Base-by-base conservation (phyloP, 2,888 invertebrate species). In the Meiosimyza platycephala region DNA sequence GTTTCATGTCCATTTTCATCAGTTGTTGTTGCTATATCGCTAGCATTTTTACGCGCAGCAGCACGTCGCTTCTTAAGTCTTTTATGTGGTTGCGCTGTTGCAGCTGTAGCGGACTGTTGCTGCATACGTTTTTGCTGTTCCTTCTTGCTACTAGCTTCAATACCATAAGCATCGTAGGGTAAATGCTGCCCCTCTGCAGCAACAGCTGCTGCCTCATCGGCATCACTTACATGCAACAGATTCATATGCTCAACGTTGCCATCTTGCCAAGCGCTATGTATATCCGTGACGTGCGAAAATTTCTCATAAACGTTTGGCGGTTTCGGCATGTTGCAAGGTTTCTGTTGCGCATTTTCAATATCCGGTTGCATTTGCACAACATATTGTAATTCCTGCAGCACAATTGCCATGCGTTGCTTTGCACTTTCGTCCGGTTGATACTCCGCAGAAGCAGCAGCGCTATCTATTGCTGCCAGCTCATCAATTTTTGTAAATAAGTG, bases 371-470 rank as follows among this genome's bases (percentile, higher is more conserved):
- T 12, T 79, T 87, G 88, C 0, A 94, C 92, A 84, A 93, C 93
- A 71, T 92, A 88, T 82, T 92, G 90, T 0, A 96, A 86, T 83
- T 96, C 95, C 71, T 92, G 88, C 3, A 95, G 85, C 0, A 96
- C 95, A 78, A 92, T 91, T 0, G 92, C 92, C 95, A 95, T 95
- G 83, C 91, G 91, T 80, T 93, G 92, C 85, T 93, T 94, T 1
- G 94, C 90, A 76, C 90, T 89, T 80, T 93, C 92, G 79, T 91
- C 90, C 0, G 92, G 92, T 75, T 91, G 89, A 75, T 90, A 91
- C 4, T 78, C 78, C 4, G 64, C 70, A 16, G 72, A 66, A 15
- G 90, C 91, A 16, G 72, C 67, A 15, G 90, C 91, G 83, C 92
- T 91, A 6, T 90, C 88, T 15, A 90, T 89, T 75, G 90, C 88